Percentiles rank a stretch among this genome's conserved stretches.
phyloP scores from a whole-genome alignment of 1,140 invertebrate species.

The Tetramorium parvispinum region DNA sequence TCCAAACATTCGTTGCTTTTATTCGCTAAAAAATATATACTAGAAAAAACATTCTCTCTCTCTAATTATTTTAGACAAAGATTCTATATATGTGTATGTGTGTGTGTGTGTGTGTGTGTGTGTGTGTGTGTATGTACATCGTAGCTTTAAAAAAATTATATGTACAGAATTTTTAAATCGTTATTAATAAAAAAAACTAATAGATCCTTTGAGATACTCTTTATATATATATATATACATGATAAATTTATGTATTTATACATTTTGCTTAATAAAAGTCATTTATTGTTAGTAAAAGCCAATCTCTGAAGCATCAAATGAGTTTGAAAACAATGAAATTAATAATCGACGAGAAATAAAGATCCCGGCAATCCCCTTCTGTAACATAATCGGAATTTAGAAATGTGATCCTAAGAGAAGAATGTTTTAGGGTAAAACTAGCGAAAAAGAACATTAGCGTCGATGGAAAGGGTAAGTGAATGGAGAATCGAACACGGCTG shows the following conservation, averaged over 20 bases:
- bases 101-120: too few species aligned
- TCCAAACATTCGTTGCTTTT: background rate
- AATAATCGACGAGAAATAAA: background rate
- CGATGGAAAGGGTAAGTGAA: conserved; percentile 40
- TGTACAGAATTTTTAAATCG: background rate
- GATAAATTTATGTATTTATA: too few species aligned
- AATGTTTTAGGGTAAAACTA: background rate
- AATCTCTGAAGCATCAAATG: background rate
- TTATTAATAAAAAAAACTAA: background rate
- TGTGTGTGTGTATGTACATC: too few species aligned
- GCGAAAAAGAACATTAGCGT: conserved; percentile 59
- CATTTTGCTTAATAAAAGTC: too few species aligned
- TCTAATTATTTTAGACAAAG: background rate
- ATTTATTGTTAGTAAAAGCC: background rate
- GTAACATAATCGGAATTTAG: conserved; percentile 8
- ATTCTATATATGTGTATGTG: background rate
- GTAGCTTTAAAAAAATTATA: background rate
- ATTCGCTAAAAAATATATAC: background rate
- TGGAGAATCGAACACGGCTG: conserved; percentile 11
- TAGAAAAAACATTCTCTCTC: background rate
- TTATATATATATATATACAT: background rate
- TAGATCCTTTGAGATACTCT: background rate
- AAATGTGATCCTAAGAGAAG: conserved; percentile 45
- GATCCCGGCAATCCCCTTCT: background rate
- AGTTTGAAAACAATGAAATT: background rate